These are phyloP conservation scores for Lithophane leautieri DNA, from an alignment of 2,888 invertebrate genomes.

Conservation along the genomic window DNA sequence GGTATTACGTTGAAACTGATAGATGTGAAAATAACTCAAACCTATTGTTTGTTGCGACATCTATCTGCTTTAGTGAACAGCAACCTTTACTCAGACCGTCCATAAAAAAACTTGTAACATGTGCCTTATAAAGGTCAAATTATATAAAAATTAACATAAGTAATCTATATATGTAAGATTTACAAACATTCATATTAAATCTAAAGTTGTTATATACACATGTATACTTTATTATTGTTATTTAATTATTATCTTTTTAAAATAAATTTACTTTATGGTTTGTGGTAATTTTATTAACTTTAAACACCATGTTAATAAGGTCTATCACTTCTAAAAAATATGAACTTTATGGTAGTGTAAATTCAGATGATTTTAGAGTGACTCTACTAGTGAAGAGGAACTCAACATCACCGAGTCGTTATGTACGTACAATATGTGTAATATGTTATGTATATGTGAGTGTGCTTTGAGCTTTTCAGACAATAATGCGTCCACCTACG, in stretches of 20 bases:
- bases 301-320: no score
- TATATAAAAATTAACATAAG: background rate
- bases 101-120: background rate
- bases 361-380: no score
- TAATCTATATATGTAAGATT: background rate
- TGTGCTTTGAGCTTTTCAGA: no score
- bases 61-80: no score
- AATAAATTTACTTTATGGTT: constrained; percentile 27
- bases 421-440: no score
- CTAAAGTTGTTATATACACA: constrained; percentile 5
- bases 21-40: background rate
- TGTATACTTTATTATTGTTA: constrained; percentile 20
- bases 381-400: no score
- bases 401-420: no score
- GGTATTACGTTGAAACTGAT: no score
- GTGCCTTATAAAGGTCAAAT: constrained; percentile 7
- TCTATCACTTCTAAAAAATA: background rate
- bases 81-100: background rate
- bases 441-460: no score
- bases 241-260: constrained; percentile 16
- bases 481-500: no score
- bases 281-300: background rate
- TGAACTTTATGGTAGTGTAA: no score
- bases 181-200: background rate
- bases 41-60: background rate